phyloP scores from a whole-genome alignment of 2,113 vertebrate species.

The Platysternon megacephalum region DNA sequence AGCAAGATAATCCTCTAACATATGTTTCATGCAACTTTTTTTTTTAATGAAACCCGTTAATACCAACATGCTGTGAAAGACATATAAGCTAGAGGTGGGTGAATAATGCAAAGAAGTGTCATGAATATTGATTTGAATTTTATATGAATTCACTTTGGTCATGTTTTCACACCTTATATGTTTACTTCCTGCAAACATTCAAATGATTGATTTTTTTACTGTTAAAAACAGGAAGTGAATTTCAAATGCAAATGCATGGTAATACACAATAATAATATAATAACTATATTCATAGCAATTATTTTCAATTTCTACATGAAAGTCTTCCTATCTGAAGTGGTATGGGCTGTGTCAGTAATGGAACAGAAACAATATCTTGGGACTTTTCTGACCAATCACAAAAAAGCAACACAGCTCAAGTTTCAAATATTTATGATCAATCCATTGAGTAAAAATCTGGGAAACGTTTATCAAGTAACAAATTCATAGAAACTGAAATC shows the following conservation, averaged over 20 bases:
- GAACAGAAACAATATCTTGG: neutral
- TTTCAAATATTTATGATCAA: conserved; percentile 12
- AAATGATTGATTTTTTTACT: neutral
- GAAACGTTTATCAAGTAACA: neutral
- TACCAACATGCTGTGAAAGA: conserved; percentile 31
- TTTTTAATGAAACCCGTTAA: conserved; percentile 1
- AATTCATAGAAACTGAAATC: neutral
- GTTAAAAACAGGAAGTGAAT: neutral
- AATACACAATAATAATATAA: neutral
- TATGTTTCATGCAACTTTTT: neutral
- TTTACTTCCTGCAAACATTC: neutral
- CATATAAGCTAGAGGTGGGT: neutral
- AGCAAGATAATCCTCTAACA: neutral
- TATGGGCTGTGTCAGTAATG: neutral
- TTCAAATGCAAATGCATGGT: conserved; percentile 1
- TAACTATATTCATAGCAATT: neutral
- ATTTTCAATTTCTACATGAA: conserved; percentile 10
- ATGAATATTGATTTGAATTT: neutral
- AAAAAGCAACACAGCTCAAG: neutral
- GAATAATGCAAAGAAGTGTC: neutral
- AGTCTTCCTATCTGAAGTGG: neutral
- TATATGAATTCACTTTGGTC: neutral
- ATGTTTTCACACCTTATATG: neutral
- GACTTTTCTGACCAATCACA: neutral
- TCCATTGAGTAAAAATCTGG: neutral